phyloP scores from a whole-genome alignment of 1,140 invertebrate species.

The Drosophila saltans region DNA sequence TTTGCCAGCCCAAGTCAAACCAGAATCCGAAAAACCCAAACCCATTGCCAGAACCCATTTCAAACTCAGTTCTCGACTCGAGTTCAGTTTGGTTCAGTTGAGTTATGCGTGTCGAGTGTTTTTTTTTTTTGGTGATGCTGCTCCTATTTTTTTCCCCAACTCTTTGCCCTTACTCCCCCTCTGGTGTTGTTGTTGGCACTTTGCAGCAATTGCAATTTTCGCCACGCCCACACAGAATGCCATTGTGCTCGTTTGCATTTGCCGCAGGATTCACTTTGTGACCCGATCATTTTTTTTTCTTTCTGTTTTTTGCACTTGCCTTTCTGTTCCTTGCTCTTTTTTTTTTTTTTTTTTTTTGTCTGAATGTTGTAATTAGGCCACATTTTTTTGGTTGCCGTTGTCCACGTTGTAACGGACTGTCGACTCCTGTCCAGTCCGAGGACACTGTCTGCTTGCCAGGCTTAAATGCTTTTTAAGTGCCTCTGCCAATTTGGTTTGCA shows the following conservation, averaged over 20 bases:
- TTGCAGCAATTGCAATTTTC: slow-evolving; percentile 65
- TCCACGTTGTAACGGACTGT: background rate
- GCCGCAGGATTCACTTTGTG: slow-evolving; percentile 57
- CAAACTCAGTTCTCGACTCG: slow-evolving; percentile 33
- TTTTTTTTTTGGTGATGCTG: slow-evolving; percentile 20
- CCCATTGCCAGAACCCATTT: background rate
- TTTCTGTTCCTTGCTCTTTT: slow-evolving; percentile 7
- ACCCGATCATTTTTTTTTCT: slow-evolving; percentile 40
- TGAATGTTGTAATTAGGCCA: slow-evolving; percentile 50
- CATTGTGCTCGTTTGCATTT: slow-evolving; percentile 14
- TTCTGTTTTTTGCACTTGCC: slow-evolving; percentile 16
- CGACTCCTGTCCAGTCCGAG: background rate
- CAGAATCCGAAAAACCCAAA: background rate
- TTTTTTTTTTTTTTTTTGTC: background rate
- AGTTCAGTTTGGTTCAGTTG: slow-evolving; percentile 66
- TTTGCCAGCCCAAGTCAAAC: slow-evolving; percentile 47
- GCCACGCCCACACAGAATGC: slow-evolving; percentile 40
- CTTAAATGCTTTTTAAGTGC: slow-evolving; percentile 51
- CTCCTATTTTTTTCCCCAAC: background rate
- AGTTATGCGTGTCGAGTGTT: slow-evolving; percentile 57
- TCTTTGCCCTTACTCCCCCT: background rate
- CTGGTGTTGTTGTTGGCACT: slow-evolving; percentile 29
- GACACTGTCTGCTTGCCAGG: slow-evolving; percentile 11
- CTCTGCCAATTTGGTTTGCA: slow-evolving; percentile 45
- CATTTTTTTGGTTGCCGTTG: slow-evolving; percentile 22